Evolutionary conservation across 2,797 vertebrate genomes (phyloP), one percentile per base, ranked within the genome.

Genomic region (Platyrinchus mystaceus): DNA sequence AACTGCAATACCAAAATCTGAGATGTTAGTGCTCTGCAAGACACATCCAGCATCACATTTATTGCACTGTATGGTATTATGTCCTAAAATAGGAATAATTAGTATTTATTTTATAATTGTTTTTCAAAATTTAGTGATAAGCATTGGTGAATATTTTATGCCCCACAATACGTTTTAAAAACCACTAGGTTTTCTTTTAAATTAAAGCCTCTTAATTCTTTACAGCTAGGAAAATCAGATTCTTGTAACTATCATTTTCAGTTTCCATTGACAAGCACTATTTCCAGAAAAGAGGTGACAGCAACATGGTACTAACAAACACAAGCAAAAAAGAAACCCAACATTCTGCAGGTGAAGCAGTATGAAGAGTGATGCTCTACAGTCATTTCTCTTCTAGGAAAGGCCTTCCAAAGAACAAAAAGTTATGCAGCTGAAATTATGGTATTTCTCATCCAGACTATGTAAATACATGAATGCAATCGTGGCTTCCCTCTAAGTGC

Each of bases 311-410:
- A 49, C n/a, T 75, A 88, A 37, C 14, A 78, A 74, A 55, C 9
- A 56, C 74, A 71, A 74, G 43, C 2, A 11, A 26, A 84, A 59
- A 63, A 66, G 67, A 66, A 53, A 3, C 23, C 50, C 55, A 67
- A 41, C 15, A 27, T 67, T 81, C 92, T 93, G 90, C 68, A 91
- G 41, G 59, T 92, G 67, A 93, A 89, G 87, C 69, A 66, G 68
- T 20, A 63, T 79, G 56, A 63, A 89, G 58, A 84, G 37, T 13
- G 37, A 76, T 63, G 39, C 16, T 68, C 44, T 86, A 49, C 12
- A 18, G 32, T 14, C 14, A 37, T 5, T 75, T 70, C 36, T 69
- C 39, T 50, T 82, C 59, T 34, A 62, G 43, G 15, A 76, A 60
- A 3, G 21, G 23, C 26, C 15, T 73, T 55, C 58, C 39, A 36